Evolutionary conservation across 2,888 invertebrate species (phyloP).

Genomic region (Rhagophthalmus giganteus): DNA sequence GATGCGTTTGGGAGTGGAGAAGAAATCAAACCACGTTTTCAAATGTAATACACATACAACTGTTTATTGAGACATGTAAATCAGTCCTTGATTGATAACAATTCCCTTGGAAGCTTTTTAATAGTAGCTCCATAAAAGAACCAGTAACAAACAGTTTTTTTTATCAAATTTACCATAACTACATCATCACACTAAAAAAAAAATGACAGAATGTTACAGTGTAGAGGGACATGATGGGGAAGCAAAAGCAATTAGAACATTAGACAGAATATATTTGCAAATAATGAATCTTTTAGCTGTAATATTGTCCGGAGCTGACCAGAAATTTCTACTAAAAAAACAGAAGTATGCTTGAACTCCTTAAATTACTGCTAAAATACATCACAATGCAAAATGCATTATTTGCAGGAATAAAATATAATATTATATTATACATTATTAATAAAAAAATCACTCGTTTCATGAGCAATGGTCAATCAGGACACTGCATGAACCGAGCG

Average conservation of each 20-base stretch:
- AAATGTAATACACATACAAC: conserved; percentile 66
- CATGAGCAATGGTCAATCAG: conserved; percentile 48
- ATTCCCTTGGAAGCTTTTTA: conserved; percentile 43
- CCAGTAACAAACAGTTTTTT: conserved; percentile 31
- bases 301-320: conserved; percentile 46
- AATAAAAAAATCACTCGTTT: conserved; percentile 51
- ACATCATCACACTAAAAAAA: conserved; percentile 53
- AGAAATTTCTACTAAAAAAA: conserved; percentile 44
- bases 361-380: conserved; percentile 60
- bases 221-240: conserved; percentile 47
- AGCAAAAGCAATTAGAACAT: conserved; percentile 46
- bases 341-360: conserved; percentile 55
- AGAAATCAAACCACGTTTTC: conserved; percentile 49
- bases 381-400: conserved; percentile 75
- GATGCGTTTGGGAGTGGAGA: conserved; percentile 28
- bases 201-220: conserved; percentile 43
- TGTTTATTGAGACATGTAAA: conserved; percentile 67
- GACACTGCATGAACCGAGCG: conserved; percentile 50
- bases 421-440: conserved; percentile 60
- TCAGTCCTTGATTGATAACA: conserved; percentile 55
- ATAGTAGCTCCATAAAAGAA: conserved; percentile 38
- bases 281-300: conserved; percentile 53
- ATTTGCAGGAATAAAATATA: conserved; percentile 79
- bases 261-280: conserved; percentile 45
- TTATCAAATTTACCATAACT: conserved; percentile 47